A percentile compares a stretch with the other conserved stretches of the same genome.
phyloP scores from a whole-genome alignment of 2,113 vertebrate species.

The Amphiprion percula region DNA sequence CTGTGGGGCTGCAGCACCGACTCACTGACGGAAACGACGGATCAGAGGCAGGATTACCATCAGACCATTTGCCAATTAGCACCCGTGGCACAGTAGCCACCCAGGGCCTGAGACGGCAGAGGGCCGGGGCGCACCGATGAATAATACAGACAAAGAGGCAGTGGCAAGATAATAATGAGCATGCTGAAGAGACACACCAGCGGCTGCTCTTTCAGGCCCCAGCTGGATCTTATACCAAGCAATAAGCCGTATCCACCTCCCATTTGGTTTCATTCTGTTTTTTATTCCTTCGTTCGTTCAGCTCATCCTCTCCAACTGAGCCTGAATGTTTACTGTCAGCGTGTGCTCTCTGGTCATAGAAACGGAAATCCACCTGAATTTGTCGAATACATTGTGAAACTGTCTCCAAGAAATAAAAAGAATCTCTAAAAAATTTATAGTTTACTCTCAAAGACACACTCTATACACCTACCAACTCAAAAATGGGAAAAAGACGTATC shows the following conservation, averaged over 20 bases:
- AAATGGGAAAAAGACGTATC: no score
- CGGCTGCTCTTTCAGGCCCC: slow-evolving; percentile 26
- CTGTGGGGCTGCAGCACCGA: slow-evolving; percentile 14
- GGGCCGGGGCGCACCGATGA: slow-evolving; percentile 1
- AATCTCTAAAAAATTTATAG: no score
- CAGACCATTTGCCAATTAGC: slow-evolving; percentile 64
- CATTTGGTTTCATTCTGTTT: slow-evolving; percentile 48
- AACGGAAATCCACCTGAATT: slow-evolving; percentile 15
- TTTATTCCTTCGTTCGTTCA: slow-evolving; percentile 46
- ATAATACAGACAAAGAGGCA: slow-evolving; percentile 38
- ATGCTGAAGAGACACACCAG: slow-evolving; percentile 23
- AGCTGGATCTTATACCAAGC: slow-evolving; percentile 47
- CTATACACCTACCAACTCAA: no score
- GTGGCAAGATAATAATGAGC: slow-evolving; percentile 50
- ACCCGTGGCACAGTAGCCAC: slow-evolving; percentile 23
- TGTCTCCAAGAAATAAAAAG: no score
- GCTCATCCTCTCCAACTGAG: neutral
- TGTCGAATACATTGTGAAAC: no score
- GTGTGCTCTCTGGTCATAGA: slow-evolving; percentile 23
- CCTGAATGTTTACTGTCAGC: slow-evolving; percentile 30
- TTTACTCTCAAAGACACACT: no score
- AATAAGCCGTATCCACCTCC: slow-evolving; percentile 37
- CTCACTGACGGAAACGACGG: slow-evolving; percentile 4
- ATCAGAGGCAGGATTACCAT: slow-evolving; percentile 54
- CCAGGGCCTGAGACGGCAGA: slow-evolving; percentile 2